Evolutionary conservation across 2,888 invertebrate genomes (phyloP), one percentile per base, ranked within the genome.

Genomic region (Parnassius apollo): DNA sequence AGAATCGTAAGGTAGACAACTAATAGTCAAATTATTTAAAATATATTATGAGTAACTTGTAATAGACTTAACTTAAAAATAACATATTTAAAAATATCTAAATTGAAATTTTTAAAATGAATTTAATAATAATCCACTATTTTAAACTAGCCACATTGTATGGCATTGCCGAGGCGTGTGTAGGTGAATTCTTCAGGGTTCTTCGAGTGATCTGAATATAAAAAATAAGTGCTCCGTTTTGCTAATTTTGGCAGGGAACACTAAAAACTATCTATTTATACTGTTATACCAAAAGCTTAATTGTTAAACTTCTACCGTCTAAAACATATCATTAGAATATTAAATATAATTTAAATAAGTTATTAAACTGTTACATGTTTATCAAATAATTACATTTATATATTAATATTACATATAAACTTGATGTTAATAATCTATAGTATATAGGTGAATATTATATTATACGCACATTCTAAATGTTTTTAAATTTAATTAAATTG

Each of bases 1-100:
- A 93, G 68, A 77, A 84, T 42, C 75, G 76, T 25, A 85, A 85
- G 68, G 71, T 70, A 0, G 82, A 84, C 2, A 78, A 77, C 57
- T 86, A 75, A 74, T 46, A 25, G 1, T 10, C 54, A 50, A 61
- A 25, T 48, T 46, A 9, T 48, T 10, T 7, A 44, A 11, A 2
- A 7, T 42, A 1, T 42, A 42, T 44, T 44, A 10, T 10, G 44
- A 9, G 44, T 44, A 44, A 10, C 10, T 44, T 11, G 8, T 2
- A 11, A 44, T 44, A 11, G 44, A 44, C 44, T 44, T 44, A 11
- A 44, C 44, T 44, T 11, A 8, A 8, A 11, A 44, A 44, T 35
- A 35, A 35, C 35, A 35, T 35, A 35, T 35, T 35, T 35, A 35
- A 35, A 35, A 35, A 35, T 7, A 7, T 35, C 35, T 35, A 35